Percentiles rank a stretch among this genome's conserved stretches.
Evolutionary conservation across 1,140 invertebrate genomes (phyloP).

Genomic region (Helicoverpa armigera): DNA sequence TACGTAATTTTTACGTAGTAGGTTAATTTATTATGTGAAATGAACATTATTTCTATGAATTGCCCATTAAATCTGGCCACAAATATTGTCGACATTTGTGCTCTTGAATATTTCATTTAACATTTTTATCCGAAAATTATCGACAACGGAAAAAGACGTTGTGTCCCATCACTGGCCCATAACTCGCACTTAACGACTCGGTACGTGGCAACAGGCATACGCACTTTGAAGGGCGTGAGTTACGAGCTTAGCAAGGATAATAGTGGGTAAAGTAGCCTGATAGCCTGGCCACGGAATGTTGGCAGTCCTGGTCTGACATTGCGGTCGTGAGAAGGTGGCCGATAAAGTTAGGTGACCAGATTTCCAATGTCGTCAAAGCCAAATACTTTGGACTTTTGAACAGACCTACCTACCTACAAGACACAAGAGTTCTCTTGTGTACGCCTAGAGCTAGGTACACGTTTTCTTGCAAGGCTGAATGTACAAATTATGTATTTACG

Average conservation of each 20-base stretch:
- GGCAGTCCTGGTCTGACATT: neutral
- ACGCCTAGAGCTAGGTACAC: too few species aligned
- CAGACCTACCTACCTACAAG: too few species aligned
- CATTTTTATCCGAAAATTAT: neutral
- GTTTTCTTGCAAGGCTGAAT: too few species aligned
- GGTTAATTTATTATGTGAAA: too few species aligned
- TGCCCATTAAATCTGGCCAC: neutral
- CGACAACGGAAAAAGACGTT: neutral
- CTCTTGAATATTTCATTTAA: too few species aligned
- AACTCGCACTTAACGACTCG: constrained; percentile 61
- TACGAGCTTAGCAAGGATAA: constrained; percentile 42
- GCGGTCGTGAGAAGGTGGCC: neutral
- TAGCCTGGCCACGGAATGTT: constrained; percentile 24
- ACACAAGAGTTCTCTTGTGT: too few species aligned
- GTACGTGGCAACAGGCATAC: constrained; percentile 65
- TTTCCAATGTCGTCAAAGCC: too few species aligned
- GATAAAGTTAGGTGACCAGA: neutral
- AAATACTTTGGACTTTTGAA: too few species aligned
- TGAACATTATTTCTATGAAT: neutral
- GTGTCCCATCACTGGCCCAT: constrained; percentile 50
- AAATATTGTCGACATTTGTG: neutral
- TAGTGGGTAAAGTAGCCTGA: constrained; percentile 40
- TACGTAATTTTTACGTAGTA: too few species aligned
- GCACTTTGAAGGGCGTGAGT: constrained; percentile 58
- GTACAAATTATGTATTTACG: too few species aligned